Evolutionary conservation across 2,888 invertebrate species (phyloP), one percentile per base, ranked within the genome.

Genomic region (Oligia latruncula): DNA sequence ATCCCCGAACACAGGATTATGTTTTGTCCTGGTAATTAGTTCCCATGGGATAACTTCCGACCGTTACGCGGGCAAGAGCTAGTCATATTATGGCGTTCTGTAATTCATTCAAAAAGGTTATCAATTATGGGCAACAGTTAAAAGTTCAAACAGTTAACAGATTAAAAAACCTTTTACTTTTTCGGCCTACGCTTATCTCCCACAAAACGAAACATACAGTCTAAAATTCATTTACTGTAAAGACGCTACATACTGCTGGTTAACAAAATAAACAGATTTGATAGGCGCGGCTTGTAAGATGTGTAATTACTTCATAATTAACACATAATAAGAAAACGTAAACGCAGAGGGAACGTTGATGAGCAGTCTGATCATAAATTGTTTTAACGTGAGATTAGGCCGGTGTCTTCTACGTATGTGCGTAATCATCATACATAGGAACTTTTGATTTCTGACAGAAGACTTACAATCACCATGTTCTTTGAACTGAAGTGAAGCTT

Each of bases 271-370:
- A 83, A 84, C 77, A 77, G 74, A 80, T 87, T 84, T 86, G 29
- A 81, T 77, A 82, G 78, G 80, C 74, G 77, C 58, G 76, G 79
- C 68, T 78, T 80, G 64, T 78, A 78, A 81, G 65, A 82, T 74
- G 72, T 75, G 74, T 82, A 87, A 88, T 89, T 82, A 82, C 73
- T 74, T 74, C 66, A 77, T 88, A 88, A 88, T 88, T 88, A 89
- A 89, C 89, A 86, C 86, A 78, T 83, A 84, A 88, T 87, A 81
- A 86, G 79, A 71, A 75, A 80, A 77, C 70, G 77, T 83, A 75
- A 81, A 49, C 66, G 73, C 71, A 55, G 68, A 70, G 73, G 71
- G 74, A 64, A 70, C 76, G 72, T 86, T 86, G 87, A 81, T 81
- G 84, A 86, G 78, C 77, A 74, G 64, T 65, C 62, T 83, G 80